Evolutionary conservation across 37 sponge, comb jelly and placozoan species (phyloP), one percentile per base, ranked within the genome.

Genomic region (Ianthella basta): DNA sequence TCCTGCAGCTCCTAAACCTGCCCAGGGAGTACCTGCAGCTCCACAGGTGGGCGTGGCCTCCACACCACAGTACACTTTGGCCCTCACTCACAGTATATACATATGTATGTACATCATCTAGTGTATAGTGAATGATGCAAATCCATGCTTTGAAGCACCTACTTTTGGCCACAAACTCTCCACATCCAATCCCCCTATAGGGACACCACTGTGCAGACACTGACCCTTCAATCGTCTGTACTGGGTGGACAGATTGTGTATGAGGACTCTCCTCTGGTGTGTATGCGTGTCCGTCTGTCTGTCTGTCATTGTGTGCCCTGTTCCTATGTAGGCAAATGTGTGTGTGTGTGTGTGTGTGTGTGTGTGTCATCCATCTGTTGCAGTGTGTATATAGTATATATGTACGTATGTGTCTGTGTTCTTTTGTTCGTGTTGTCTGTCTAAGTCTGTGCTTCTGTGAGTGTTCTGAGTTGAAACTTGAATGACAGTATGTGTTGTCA

Each of bases 11-110:
- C 19, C 75, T 96, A 68, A 89, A 91, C 73, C 92, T 87, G 35
- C 91, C 91, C 24, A 86, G 97, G 60, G 94, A 96, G 55, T 96
- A 96, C 67, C 79, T 96, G 21, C 97, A 96, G 84, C 86, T 96
- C 4, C 97, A 96, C 86, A 89, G 93, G 93, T 92, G 25, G 20
- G 61, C 30, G 14, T 53, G 40, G 72, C 50, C 50, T 44, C 6
- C 8, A 10, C 50, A 10, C 50, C 8, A n/a, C n/a, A n/a, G n/a
- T n/a, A n/a, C 50, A 8, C 50, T 10, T 44, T 8, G 8, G 3
- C 6, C 50, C 50, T 44, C 3, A 8, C 8, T 3, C 50, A 44
- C 50, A 44, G 50, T 44, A 8, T 44, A 44, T 44, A 10, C 50
- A 8, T 44, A 44, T 44, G 50, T 44, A 44, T 8, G 50, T 44